Conservation (phyloP, 2,113 vertebrate genomes). For the Corythoichthys intestinalis region DNA sequence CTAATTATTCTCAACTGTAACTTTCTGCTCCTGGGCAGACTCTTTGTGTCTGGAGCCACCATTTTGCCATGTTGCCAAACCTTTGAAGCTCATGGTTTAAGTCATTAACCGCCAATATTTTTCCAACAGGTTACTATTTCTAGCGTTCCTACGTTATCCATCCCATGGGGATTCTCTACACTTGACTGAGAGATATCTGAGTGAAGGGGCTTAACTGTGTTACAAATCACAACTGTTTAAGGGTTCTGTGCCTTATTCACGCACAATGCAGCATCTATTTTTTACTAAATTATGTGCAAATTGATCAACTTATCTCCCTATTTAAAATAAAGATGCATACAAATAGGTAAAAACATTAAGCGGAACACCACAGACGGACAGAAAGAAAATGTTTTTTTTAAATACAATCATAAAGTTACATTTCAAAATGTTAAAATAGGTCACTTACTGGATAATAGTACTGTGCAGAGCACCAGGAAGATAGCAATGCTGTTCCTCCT, state of each 20-base stretch:
- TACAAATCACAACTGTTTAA: background rate
- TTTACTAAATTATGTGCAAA: background rate
- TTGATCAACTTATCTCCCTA: background rate
- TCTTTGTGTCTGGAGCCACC: constrained; percentile 60
- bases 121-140: background rate
- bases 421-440: constrained; percentile 1
- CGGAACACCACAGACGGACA: background rate
- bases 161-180: background rate
- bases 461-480: constrained; percentile 50
- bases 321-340: background rate
- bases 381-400: background rate
- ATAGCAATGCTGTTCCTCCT: constrained; percentile 68
- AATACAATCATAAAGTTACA: background rate
- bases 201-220: background rate
- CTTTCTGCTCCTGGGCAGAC: constrained; percentile 52
- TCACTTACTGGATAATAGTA: constrained; percentile 63
- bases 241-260: background rate
- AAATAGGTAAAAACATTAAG: background rate
- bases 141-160: background rate
- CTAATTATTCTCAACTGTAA: constrained; percentile 59
- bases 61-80: constrained; percentile 8
- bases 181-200: background rate
- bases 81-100: constrained; percentile 22
- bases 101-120: constrained; percentile 16
- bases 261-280: background rate